A percentile compares a stretch with the other conserved stretches of the same genome.
Evolutionary conservation across 2,888 invertebrate species (phyloP).

Genomic region (Callinectes sapidus): DNA sequence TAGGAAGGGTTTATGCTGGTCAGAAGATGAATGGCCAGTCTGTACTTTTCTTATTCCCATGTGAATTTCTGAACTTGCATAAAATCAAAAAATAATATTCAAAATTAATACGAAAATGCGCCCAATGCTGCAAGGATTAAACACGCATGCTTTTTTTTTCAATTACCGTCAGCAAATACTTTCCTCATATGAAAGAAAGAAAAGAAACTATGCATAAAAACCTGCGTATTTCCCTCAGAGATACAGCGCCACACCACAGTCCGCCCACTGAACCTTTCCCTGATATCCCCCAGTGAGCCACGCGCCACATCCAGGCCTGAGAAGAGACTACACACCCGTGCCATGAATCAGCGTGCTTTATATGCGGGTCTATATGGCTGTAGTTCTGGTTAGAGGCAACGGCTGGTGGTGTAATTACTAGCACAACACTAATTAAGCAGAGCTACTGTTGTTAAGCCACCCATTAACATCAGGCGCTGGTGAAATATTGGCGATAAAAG

Average conservation of each 20-base stretch:
- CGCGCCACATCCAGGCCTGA: not conserved
- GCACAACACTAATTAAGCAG: not conserved
- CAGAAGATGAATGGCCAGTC: no score
- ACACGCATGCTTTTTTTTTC: no score
- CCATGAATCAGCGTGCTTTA: not conserved
- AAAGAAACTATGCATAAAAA: no score
- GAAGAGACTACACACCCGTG: not conserved
- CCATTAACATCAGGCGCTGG: not conserved
- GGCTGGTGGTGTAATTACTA: not conserved
- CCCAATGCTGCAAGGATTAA: no score
- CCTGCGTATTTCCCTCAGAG: not conserved
- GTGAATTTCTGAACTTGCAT: no score
- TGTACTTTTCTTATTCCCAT: no score
- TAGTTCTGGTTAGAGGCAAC: not conserved
- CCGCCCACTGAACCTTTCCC: not conserved
- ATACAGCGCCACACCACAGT: not conserved
- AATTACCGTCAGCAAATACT: no score
- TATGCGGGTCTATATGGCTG: not conserved
- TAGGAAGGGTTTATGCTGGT: no score
- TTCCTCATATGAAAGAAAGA: no score
- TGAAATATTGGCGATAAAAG: not conserved
- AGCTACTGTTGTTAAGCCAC: not conserved
- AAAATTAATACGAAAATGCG: no score
- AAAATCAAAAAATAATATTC: no score
- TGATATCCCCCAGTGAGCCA: not conserved